A percentile compares a stretch with the other conserved stretches of the same genome.
Conservation (phyloP, 2,888 invertebrate species). For the Drosophila pegasa region DNA sequence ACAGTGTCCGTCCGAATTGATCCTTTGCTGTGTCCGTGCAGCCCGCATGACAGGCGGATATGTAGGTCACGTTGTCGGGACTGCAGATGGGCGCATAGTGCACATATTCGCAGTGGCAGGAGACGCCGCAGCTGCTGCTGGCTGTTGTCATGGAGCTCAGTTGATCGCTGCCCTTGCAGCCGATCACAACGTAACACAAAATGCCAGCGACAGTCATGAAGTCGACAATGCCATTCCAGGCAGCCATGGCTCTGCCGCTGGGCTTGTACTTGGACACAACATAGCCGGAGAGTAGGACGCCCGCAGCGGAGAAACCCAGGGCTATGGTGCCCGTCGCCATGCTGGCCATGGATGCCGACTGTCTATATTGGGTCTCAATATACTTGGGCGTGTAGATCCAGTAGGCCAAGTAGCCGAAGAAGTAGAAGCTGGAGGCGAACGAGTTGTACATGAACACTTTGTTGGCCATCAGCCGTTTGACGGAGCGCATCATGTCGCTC, state of each 20-base stretch:
- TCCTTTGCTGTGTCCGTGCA: conserved; percentile 84
- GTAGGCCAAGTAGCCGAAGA: conserved; percentile 89
- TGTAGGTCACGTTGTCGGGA: conserved; percentile 88
- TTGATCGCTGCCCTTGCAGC: conserved; percentile 87
- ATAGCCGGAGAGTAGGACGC: conserved; percentile 88
- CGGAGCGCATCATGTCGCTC: conserved; percentile 87
- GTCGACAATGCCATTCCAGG: conserved; percentile 89
- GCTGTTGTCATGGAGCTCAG: conserved; percentile 39
- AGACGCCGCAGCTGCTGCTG: conserved; percentile 86
- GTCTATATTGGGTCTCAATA: conserved; percentile 91
- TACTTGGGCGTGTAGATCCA: conserved; percentile 93
- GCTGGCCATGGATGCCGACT: conserved; percentile 89
- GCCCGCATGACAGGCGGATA: conserved; percentile 92
- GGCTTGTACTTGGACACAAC: conserved; percentile 88
- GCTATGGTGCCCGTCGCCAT: conserved; percentile 90
- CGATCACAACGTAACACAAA: conserved; percentile 88
- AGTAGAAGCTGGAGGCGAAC: conserved; percentile 89
- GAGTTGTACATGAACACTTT: conserved; percentile 89
- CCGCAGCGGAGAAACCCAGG: conserved; percentile 88
- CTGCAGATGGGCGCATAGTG: conserved; percentile 90
- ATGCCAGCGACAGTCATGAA: conserved; percentile 87
- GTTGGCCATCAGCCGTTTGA: conserved; percentile 88
- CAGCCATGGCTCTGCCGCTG: conserved; percentile 87
- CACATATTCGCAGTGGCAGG: conserved; percentile 89
- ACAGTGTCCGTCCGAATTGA: conserved; percentile 43